phyloP scores from a whole-genome alignment of 2,113 vertebrate genomes.

The Archocentrus centrarchus region DNA sequence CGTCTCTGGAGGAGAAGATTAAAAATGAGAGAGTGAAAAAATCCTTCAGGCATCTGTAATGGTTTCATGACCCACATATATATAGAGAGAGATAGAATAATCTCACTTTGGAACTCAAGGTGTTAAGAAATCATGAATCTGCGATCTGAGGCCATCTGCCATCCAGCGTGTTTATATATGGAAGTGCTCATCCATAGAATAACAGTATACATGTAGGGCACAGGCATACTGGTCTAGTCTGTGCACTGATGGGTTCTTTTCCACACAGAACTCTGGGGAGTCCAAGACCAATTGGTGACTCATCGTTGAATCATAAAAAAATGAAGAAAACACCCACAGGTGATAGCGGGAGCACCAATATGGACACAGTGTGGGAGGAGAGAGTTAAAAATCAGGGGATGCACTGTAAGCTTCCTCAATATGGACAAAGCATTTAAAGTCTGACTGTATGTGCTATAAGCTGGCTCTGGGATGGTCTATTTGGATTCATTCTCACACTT shows the following conservation, averaged over 20 bases:
- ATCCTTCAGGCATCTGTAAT: conserved; percentile 54
- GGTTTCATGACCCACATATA: conserved; percentile 67
- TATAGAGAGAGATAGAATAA: background rate
- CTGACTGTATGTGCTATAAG: background rate
- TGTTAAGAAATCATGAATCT: background rate
- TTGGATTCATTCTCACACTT: conserved; percentile 12
- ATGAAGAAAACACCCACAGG: conserved; percentile 51
- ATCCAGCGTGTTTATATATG: background rate
- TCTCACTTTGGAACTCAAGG: background rate
- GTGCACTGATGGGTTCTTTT: conserved; percentile 19
- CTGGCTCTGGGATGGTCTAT: background rate
- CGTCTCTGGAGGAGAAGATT: conserved; percentile 58
- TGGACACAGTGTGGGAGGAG: conserved; percentile 53
- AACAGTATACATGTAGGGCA: background rate
- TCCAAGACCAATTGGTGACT: conserved; percentile 60
- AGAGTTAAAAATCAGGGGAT: conserved; percentile 29
- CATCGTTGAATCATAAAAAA: conserved; percentile 58
- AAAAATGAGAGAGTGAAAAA: conserved; percentile 56
- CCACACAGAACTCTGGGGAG: conserved; percentile 35
- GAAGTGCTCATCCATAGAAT: background rate
- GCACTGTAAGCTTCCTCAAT: background rate
- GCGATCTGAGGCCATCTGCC: conserved; percentile 13
- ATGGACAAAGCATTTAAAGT: conserved; percentile 12
- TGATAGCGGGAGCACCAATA: conserved; percentile 37
- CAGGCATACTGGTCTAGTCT: background rate